Percentiles rank a stretch among this genome's conserved stretches.
phyloP scores from a whole-genome alignment of 1,140 invertebrate genomes.

The Leptoteleia sp. region DNA sequence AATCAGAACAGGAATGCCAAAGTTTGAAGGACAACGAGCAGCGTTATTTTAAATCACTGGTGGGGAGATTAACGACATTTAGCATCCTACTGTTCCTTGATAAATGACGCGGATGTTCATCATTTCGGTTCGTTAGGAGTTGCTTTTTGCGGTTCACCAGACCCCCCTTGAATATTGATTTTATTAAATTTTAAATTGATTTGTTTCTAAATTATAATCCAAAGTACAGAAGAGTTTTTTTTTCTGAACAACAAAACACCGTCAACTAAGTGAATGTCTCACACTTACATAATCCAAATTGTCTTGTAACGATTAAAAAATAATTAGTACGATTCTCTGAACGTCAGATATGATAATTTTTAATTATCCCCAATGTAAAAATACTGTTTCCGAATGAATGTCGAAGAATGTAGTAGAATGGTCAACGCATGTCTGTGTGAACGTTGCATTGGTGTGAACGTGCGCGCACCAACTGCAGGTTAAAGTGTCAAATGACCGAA shows the following conservation, averaged over 20 bases:
- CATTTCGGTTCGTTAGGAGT: constrained; percentile 49
- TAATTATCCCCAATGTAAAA: constrained; percentile 1
- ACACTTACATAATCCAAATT: no score
- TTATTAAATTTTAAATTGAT: constrained; percentile 40
- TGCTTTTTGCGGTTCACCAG: constrained; percentile 28
- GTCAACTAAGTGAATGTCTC: no score
- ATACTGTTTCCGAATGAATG: constrained; percentile 6
- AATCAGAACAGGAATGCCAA: not conserved
- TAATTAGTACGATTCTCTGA: not conserved
- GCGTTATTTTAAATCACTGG: constrained; percentile 13
- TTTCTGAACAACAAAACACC: no score
- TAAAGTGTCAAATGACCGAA: constrained; percentile 73
- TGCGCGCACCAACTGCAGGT: constrained; percentile 55
- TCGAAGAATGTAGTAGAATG: not conserved
- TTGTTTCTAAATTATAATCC: constrained; percentile 23
- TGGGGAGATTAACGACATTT: constrained; percentile 56
- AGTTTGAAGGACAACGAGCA: constrained; percentile 19
- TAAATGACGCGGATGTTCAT: constrained; percentile 59
- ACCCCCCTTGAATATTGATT: constrained; percentile 38
- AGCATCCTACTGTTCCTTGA: constrained; percentile 57
- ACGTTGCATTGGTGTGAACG: constrained; percentile 3
- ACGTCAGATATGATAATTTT: not conserved
- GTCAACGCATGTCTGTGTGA: constrained; percentile 10
- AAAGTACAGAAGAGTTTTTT: no score
- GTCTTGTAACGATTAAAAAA: no score